A percentile compares a stretch with the other conserved stretches of the same genome.
phyloP scores from a whole-genome alignment of 2,113 vertebrate species.

The Oncorhynchus nerka region DNA sequence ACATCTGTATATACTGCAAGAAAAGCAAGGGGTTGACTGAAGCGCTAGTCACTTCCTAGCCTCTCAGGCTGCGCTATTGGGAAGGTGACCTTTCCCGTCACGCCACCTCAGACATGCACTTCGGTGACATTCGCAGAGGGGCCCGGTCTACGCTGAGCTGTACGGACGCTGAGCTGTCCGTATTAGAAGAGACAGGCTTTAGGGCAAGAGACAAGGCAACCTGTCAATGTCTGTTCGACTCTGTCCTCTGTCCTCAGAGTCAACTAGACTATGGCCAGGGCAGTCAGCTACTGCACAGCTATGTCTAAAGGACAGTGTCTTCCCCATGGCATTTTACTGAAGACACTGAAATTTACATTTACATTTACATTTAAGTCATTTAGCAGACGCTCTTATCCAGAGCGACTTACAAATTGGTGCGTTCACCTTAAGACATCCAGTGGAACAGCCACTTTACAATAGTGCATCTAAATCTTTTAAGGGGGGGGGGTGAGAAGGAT shows the following conservation, averaged over 20 bases:
- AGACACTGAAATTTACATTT: too few species aligned
- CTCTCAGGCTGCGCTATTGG: constrained; percentile 5
- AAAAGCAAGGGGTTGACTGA: neutral
- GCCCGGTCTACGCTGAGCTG: neutral
- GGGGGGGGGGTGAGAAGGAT: too few species aligned
- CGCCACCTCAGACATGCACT: constrained; percentile 1
- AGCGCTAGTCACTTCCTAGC: neutral
- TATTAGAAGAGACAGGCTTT: neutral
- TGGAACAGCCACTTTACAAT: too few species aligned
- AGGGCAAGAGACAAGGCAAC: neutral
- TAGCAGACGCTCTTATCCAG: too few species aligned
- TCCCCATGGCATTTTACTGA: too few species aligned
- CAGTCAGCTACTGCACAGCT: too few species aligned
- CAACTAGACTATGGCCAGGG: too few species aligned
- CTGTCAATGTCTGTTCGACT: neutral
- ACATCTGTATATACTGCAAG: neutral
- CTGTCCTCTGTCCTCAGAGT: neutral
- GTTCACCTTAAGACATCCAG: too few species aligned
- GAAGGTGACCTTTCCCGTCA: constrained; percentile 29
- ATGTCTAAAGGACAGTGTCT: too few species aligned
- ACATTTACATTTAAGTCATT: too few species aligned
- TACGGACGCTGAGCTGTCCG: neutral
- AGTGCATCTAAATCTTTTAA: too few species aligned
- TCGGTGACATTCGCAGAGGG: neutral
- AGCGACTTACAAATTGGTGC: too few species aligned